Percentiles rank a stretch among this genome's conserved stretches.
phyloP scores from a whole-genome alignment of 2,797 vertebrate species.

The Manis pentadactyla region DNA sequence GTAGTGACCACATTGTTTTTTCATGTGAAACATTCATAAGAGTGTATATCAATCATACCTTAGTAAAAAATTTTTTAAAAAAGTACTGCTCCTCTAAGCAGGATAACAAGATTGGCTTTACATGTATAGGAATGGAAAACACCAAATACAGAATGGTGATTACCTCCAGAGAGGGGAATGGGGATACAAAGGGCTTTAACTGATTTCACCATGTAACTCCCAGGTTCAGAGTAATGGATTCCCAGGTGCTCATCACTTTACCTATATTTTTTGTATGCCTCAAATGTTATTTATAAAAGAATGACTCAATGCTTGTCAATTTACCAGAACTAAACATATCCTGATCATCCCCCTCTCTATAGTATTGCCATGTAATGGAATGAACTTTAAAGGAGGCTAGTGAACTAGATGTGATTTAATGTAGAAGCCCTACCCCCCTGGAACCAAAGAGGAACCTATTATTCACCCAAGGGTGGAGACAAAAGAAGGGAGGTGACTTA shows the following conservation, averaged over 20 bases:
- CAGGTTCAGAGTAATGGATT: neutral
- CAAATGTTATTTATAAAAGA: constrained; percentile 35
- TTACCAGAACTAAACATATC: constrained; percentile 39
- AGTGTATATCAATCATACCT: too few species aligned
- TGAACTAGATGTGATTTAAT: constrained; percentile 37
- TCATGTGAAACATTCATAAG: too few species aligned
- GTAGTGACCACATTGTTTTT: too few species aligned
- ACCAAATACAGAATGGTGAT: neutral
- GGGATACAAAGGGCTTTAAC: neutral
- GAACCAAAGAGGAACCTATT: constrained; percentile 46
- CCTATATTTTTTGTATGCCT: neutral
- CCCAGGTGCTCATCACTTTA: neutral
- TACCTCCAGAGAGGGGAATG: neutral
- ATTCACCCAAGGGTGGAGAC: constrained; percentile 54
- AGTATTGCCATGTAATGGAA: neutral
- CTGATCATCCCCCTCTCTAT: neutral
- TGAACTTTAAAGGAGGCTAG: neutral
- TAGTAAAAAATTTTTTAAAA: neutral
- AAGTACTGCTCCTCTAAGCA: constrained; percentile 20
- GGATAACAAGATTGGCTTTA: neutral
- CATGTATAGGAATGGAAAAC: neutral
- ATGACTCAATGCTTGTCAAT: neutral
- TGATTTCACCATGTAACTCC: neutral
- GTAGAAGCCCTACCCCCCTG: neutral
- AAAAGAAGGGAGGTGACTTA: constrained; percentile 57